A percentile compares a stretch with the other conserved stretches of the same genome.
phyloP scores from a whole-genome alignment of 2,888 invertebrate genomes.

The Epiblema foenella region DNA sequence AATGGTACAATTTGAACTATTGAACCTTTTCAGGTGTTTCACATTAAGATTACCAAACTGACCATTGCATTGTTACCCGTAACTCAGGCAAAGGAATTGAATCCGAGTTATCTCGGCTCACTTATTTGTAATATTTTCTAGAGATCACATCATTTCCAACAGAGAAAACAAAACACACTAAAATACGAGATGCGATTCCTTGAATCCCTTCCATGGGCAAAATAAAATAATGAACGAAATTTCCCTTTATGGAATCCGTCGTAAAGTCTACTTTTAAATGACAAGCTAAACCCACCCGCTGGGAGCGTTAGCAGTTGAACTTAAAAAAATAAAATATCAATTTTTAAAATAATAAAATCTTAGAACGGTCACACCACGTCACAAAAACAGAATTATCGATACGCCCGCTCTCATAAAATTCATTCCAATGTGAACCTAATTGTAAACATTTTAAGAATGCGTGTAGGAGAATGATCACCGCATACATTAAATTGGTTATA shows the following conservation, averaged over 20 bases:
- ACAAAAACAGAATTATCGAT: constrained; percentile 58
- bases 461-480: constrained; percentile 31
- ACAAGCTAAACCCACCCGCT: constrained; percentile 67
- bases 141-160: constrained; percentile 72
- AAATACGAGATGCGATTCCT: constrained; percentile 66
- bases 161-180: constrained; percentile 65
- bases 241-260: constrained; percentile 51
- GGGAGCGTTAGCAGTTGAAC: constrained; percentile 78
- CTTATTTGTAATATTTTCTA: constrained; percentile 59
- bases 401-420: constrained; percentile 46
- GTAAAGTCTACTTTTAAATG: constrained; percentile 57
- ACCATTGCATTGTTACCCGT: constrained; percentile 1
- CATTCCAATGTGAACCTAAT: constrained; percentile 61
- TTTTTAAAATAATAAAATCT: constrained; percentile 83
- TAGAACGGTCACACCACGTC: constrained; percentile 79
- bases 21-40: background rate
- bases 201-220: constrained; percentile 68
- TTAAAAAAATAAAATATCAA: constrained; percentile 82
- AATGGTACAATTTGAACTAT: background rate
- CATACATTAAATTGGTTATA: constrained; percentile 52
- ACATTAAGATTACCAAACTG: background rate
- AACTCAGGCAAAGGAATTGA: constrained; percentile 31
- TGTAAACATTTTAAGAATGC: constrained; percentile 52
- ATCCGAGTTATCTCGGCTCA: constrained; percentile 39
- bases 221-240: constrained; percentile 50